Percentiles rank a stretch among this genome's conserved stretches.
Conservation (phyloP, 2,888 invertebrate genomes). For the Drosophila mimica region DNA sequence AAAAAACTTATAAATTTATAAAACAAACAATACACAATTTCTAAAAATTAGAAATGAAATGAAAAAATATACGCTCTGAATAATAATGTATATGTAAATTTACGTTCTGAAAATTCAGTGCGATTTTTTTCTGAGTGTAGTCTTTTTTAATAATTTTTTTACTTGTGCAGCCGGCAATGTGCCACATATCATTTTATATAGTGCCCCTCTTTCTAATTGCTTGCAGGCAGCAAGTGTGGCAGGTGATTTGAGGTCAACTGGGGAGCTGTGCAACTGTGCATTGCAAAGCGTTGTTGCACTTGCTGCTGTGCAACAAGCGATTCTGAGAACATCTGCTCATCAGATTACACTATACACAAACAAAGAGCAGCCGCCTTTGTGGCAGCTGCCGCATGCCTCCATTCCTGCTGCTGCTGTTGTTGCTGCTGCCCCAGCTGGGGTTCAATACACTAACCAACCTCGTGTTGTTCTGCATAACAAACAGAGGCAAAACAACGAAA, state of each 20-base stretch:
- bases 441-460: slow-evolving; percentile 54
- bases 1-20: no score
- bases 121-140: not conserved
- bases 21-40: no score
- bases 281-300: slow-evolving; percentile 48
- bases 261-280: slow-evolving; percentile 22
- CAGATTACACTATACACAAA: slow-evolving; percentile 55
- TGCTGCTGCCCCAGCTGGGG: slow-evolving; percentile 16
- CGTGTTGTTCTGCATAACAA: slow-evolving; percentile 48
- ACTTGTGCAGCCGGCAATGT: slow-evolving; percentile 43
- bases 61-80: not conserved
- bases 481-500: slow-evolving; percentile 27
- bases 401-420: slow-evolving; percentile 7
- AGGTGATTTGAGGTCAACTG: slow-evolving; percentile 80
- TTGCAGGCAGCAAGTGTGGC: slow-evolving; percentile 47
- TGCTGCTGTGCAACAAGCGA: slow-evolving; percentile 45
- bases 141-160: not conserved
- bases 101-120: no score
- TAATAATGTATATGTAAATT: not conserved
- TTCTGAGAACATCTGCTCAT: slow-evolving; percentile 70
- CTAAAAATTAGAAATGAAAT: no score
- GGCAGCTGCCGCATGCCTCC: slow-evolving; percentile 26
- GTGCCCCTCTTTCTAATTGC: slow-evolving; percentile 48
- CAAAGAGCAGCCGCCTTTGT: slow-evolving; percentile 42
- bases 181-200: slow-evolving; percentile 52